Evolutionary conservation across 2,113 vertebrate species (phyloP), one percentile per base, ranked within the genome.

Genomic region (Gallinago paraguaiae): DNA sequence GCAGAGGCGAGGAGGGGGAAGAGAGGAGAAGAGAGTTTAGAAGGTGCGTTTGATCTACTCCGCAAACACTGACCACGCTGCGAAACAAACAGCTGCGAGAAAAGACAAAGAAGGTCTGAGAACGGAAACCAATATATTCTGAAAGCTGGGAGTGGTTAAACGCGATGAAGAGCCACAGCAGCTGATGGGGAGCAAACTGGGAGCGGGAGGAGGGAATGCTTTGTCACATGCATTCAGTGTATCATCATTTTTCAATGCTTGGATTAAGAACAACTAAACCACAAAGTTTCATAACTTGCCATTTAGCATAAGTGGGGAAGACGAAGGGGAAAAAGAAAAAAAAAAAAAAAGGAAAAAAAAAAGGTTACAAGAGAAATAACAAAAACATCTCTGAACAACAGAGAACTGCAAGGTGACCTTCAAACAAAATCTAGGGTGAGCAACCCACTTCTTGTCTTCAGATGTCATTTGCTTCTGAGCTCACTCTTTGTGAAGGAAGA

Each of bases 381-480:
- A 79, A 86, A 82, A 90, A 81, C 69, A 61, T 50, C 50, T 87
- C 72, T 87, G 50, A 95, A 84, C 31, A 46, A 33, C 33, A 74
- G 72, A 84, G 69, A 90, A 74, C n/a, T 74, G 59, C 81, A 88
- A 95, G 68, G 95, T 93, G 96, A 93, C 88, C 87, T 96, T 94
- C 82, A 76, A 63, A 89, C 4, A 72, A 78, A 71, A 87, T 61
- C 59, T 46, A 13, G 65, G 74, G 75, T 87, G 64, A 93, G 45
- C 30, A 74, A 64, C 69, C 14, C 78, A 59, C 28, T 57, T 70
- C 54, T 61, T 27, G 30, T 43, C 50, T 95, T 90, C 54, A 88
- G 63, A 75, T 79, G 72, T 90, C 86, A 65, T 51, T 75, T 2
- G 11, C 57, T 77, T 91, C 79, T 69, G 60, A 68, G 31, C 59